A percentile compares a stretch with the other conserved stretches of the same genome.
These are phyloP conservation scores for Syngnathoides biaculeatus DNA, from an alignment of 2,113 vertebrate species.

Conservation along the genomic window DNA sequence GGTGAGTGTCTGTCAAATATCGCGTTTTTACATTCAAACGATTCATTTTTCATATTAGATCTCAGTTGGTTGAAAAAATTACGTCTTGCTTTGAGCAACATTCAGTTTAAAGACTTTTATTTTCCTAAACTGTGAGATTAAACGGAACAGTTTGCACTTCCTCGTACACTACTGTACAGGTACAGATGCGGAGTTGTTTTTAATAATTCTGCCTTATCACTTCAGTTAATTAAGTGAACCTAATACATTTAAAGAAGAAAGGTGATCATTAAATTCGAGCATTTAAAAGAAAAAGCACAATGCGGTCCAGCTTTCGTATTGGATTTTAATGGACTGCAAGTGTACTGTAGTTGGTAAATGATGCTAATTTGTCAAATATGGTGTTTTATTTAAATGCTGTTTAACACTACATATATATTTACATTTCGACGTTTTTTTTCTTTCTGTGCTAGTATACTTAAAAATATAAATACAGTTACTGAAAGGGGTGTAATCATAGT, in stretches of 20 bases:
- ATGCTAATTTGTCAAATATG: not conserved
- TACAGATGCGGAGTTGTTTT: not conserved
- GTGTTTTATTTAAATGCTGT: not conserved
- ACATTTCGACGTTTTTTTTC: too few species aligned
- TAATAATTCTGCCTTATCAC: too few species aligned
- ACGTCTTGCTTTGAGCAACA: not conserved
- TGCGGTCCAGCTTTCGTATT: too few species aligned
- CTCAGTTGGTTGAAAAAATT: not conserved
- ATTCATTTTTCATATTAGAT: not conserved
- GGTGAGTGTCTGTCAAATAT: constrained; percentile 48
- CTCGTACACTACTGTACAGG: not conserved
- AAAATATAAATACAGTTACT: too few species aligned
- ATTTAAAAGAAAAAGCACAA: too few species aligned
- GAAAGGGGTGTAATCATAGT: too few species aligned
- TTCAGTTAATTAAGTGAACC: too few species aligned
- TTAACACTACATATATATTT: too few species aligned
- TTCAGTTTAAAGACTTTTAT: not conserved
- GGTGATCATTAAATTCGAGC: too few species aligned
- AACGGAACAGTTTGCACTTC: not conserved
- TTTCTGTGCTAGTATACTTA: too few species aligned
- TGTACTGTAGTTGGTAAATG: not conserved
- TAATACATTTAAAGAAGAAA: too few species aligned
- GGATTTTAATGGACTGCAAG: too few species aligned
- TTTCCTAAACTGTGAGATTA: not conserved
- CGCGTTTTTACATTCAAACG: not conserved